These are phyloP conservation scores for Acanthosepion esculentum DNA, from an alignment of 2,888 invertebrate genomes.

Conservation along the genomic window DNA sequence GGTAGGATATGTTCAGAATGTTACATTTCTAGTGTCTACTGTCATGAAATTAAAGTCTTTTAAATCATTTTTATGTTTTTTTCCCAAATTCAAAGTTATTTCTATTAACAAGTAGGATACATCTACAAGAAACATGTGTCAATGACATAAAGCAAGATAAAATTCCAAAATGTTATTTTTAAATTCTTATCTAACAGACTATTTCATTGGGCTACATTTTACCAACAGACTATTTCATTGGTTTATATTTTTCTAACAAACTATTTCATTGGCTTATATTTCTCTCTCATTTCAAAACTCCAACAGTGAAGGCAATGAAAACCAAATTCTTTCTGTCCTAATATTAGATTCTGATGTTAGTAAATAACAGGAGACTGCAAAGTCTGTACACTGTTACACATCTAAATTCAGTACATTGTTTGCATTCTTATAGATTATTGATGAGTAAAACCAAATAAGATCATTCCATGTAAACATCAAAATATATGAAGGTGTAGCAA, in stretches of 20 bases:
- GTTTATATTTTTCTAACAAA: neutral
- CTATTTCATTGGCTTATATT: neutral
- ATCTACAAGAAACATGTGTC: neutral
- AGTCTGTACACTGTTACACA: neutral
- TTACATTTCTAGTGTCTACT: too few relatives aligned
- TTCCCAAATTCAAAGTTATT: neutral
- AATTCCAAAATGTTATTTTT: conserved; percentile 33
- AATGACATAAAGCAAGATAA: neutral
- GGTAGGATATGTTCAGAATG: too few relatives aligned
- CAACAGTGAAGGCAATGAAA: neutral
- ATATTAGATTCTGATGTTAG: neutral
- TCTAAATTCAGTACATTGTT: too few relatives aligned
- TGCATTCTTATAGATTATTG: too few relatives aligned
- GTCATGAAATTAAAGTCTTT: too few relatives aligned
- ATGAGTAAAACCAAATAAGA: too few relatives aligned
- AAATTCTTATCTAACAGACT: neutral
- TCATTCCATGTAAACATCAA: too few relatives aligned
- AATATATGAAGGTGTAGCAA: too few relatives aligned
- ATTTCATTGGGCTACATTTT: neutral
- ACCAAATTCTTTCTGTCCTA: neutral
- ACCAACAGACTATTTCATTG: neutral
- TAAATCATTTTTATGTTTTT: neutral
- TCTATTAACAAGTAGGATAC: neutral
- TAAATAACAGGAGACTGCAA: neutral
- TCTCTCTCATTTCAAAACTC: neutral